Evolutionary conservation across 2,888 invertebrate genomes (phyloP), one percentile per base, ranked within the genome.

Genomic region (Platerodrilus igneus): DNA sequence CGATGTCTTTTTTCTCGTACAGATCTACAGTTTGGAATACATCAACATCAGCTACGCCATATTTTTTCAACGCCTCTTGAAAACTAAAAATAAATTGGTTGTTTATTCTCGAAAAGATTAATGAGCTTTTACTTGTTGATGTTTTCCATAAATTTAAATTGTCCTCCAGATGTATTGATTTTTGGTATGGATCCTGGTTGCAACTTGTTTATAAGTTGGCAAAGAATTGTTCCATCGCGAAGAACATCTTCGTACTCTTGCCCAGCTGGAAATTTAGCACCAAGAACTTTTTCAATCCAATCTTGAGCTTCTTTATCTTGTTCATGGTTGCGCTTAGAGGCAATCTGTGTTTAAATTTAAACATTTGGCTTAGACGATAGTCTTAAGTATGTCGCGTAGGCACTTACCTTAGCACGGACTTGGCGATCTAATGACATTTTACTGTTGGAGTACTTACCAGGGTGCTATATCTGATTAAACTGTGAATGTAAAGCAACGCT

Each of bases 101-200:
- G 10, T 21, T 31, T 29, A 19, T 13, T 14, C 7, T 11, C 7
- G 2, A 8, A 4, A 2, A 15, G 14, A 1, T 30, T 13, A 20
- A 13, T 7, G 4, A 9, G 2, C 9, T 1, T n/a, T 78, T 67
- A 95, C 86, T 83, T 77, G 73, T 90, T 92, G 70, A 97, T 92
- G 78, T 99, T 99, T 72, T 99, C 97, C 97, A 99, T 99, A 84
- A 97, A 86, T 68, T 96, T 97, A 83, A 99, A 99, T 66, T 95
- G 94, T 66, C 95, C 94, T 56, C 95, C 94, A 29, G 83, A 80
- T 55, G 83, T 81, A 78, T 97, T 95, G 73, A 97, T 84, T 72
- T 95, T 96, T 63, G 80, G 64, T 46, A 96, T 75, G 49, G 88
- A 75, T 58, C 93, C 93, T 29, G 97, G 96, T 52, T 80, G 73